phyloP scores from a whole-genome alignment of 1,140 invertebrate species.

The Hydropsyche tenuis region DNA sequence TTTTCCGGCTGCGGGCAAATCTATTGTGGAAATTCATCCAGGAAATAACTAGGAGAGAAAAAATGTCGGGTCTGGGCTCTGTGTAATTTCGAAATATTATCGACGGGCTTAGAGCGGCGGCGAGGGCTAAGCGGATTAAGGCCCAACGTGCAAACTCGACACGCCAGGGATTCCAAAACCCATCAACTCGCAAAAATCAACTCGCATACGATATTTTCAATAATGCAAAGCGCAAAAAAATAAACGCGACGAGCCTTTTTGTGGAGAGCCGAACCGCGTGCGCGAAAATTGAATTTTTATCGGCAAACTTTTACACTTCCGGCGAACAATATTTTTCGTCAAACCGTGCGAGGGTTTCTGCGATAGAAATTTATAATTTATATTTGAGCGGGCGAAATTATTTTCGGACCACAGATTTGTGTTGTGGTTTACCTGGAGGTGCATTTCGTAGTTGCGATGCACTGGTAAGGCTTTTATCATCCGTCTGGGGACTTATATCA shows the following conservation, averaged over 20 bases:
- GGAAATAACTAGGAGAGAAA: constrained; percentile 22
- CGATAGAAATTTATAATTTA: no score
- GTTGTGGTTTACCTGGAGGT: constrained; percentile 14
- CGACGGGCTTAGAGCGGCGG: constrained; percentile 47
- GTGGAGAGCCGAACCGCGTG: no score
- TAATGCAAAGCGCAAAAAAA: no score
- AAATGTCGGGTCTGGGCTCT: constrained; percentile 33
- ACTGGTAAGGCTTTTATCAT: constrained; percentile 47
- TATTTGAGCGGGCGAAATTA: no score
- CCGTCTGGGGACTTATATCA: constrained; percentile 37
- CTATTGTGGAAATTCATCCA: constrained; percentile 21
- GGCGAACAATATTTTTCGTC: no score
- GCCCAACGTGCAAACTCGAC: constrained; percentile 43
- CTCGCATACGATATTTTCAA: background rate
- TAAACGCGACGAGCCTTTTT: no score
- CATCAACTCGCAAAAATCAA: constrained; percentile 25
- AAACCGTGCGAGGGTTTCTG: no score
- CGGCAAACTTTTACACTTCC: no score
- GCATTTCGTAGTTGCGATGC: constrained; percentile 18
- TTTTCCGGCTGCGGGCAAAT: background rate
- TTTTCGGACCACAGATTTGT: background rate
- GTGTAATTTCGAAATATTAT: constrained; percentile 51
- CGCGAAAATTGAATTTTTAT: no score
- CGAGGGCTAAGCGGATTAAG: constrained; percentile 48
- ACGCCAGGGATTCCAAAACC: constrained; percentile 39